These are phyloP conservation scores for Sycobia sp. DNA, from an alignment of 1,140 invertebrate genomes.

Conservation along the genomic window DNA sequence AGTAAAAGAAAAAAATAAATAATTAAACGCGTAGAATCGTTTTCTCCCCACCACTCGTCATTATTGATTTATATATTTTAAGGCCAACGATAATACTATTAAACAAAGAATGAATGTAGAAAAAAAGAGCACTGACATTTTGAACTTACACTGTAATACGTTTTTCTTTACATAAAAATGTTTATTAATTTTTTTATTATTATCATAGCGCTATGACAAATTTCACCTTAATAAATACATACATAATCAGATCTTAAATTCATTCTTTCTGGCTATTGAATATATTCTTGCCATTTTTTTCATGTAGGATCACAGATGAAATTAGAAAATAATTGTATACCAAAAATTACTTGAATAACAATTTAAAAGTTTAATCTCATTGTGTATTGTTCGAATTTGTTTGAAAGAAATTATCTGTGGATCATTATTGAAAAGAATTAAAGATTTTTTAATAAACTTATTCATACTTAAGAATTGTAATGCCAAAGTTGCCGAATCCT, in stretches of 20 bases:
- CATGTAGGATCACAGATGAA: too few species aligned
- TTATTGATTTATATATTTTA: slow-evolving; percentile 8
- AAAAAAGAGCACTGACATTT: slow-evolving; percentile 13
- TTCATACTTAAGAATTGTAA: neutral
- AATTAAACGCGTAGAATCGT: neutral
- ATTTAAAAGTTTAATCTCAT: neutral
- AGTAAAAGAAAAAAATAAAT: slow-evolving; percentile 3
- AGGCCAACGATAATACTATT: slow-evolving; percentile 5
- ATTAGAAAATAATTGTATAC: too few species aligned
- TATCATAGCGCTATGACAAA: neutral
- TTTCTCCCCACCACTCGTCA: neutral
- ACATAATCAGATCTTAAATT: too few species aligned
- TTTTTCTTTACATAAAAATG: neutral
- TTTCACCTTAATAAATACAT: too few species aligned
- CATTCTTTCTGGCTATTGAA: too few species aligned
- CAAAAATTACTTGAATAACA: too few species aligned
- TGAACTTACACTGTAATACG: neutral
- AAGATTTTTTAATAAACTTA: neutral
- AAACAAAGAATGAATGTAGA: neutral
- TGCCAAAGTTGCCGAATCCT: slow-evolving; percentile 17
- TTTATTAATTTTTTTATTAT: neutral
- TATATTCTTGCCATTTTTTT: neutral
- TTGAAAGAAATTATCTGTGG: too few species aligned
- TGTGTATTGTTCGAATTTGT: too few species aligned
- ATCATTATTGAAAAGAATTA: neutral